Base-by-base conservation (phyloP, 2,888 invertebrate genomes). In the Sarcophaga rosellei region DNA sequence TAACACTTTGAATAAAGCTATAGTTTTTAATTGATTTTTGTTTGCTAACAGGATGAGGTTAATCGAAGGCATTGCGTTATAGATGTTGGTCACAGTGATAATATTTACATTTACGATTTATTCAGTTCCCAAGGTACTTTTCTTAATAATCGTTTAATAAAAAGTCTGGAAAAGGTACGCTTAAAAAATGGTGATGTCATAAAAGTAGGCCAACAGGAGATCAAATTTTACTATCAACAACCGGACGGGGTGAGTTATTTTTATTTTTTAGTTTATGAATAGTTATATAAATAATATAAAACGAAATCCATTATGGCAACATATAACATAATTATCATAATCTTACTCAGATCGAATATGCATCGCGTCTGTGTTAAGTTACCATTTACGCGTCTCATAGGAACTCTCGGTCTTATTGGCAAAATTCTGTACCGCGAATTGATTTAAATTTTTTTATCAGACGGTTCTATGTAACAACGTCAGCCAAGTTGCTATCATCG, bases 1-100 rank as follows among this genome's bases (percentile, higher is more conserved):
- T 21, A 25, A 10, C 15, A 35, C 44, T 15, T 12, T 23, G 15
- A 53, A 69, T 35, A 62, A 15, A 15, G 17, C 17, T 53, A 1
- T 53, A 15, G 53, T 74, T 25, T 59, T 61, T 0, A 5, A 53
- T 25, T 4, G 1, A 11, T 12, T 61, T n/a, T 23, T 61, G 5
- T 2, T 77, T 62, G 23, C 4, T 44, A 68, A 0, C 68, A 88
- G 90, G 80, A 88, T 21, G 75, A 66, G 21, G 70, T 90, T 8
- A 89, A 89, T 68, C 61, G 76, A 2, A 89, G 88, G 23, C 90
- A 90, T 80, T 89, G 89, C 17, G 59, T 88, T 23, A 73, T 89
- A 11, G 86, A 86, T 57, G 78, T 87, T 1, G 62, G 66, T 4
- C 72, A 63, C 21, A 53, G 59, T 2, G 77, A 84, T 23, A 66